These are phyloP conservation scores for Tribolium madens DNA, from an alignment of 1,140 invertebrate species.

Conservation along the genomic window DNA sequence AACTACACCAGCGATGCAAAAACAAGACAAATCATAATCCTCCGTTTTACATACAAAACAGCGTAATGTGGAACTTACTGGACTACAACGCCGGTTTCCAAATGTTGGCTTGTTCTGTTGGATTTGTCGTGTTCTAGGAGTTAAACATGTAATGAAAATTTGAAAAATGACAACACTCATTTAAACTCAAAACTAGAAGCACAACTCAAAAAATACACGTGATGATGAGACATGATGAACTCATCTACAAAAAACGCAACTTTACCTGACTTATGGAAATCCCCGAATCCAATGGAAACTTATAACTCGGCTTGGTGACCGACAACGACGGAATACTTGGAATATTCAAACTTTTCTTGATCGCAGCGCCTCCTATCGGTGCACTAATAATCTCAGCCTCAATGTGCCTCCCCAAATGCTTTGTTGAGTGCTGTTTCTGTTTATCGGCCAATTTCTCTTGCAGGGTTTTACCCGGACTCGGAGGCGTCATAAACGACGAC, in stretches of 20 bases:
- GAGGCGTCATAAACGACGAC: slow-evolving; percentile 41
- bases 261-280: slow-evolving; percentile 63
- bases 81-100: slow-evolving; percentile 58
- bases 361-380: neutral
- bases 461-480: slow-evolving; percentile 71
- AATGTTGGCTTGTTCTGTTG: slow-evolving; percentile 57
- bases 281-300: slow-evolving; percentile 59
- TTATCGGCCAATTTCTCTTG: slow-evolving; percentile 74
- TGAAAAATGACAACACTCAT: slow-evolving; percentile 42
- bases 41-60: slow-evolving; percentile 16
- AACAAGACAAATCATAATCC: neutral
- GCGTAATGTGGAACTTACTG: slow-evolving; percentile 33
- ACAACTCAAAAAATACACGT: slow-evolving; percentile 14
- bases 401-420: slow-evolving; percentile 42
- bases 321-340: slow-evolving; percentile 52
- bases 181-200: slow-evolving; percentile 26
- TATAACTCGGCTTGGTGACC: slow-evolving; percentile 52
- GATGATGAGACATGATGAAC: slow-evolving; percentile 25
- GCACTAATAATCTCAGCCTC: slow-evolving; percentile 48
- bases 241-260: slow-evolving; percentile 22
- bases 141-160: slow-evolving; percentile 38
- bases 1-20: slow-evolving; percentile 5
- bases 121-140: slow-evolving; percentile 51
- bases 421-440: slow-evolving; percentile 66
- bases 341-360: slow-evolving; percentile 51